Base-by-base conservation (phyloP, 2,888 invertebrate species). In the Volucella inflata region DNA sequence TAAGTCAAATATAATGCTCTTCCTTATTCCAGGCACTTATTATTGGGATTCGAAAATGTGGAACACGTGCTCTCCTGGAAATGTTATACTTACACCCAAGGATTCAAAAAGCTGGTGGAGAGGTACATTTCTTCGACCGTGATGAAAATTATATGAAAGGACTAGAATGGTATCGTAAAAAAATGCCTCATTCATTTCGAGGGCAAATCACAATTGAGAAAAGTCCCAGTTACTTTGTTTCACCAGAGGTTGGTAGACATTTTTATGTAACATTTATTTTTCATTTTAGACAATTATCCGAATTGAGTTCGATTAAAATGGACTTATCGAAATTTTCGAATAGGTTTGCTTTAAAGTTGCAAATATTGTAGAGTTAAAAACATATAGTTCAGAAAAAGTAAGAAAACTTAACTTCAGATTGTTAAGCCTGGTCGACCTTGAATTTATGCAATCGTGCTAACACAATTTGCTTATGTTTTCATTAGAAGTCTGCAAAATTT, bases 141-240 rank as follows among this genome's bases (percentile, higher is more conserved):
- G 97, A 97, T 90, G 97, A 97, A 89, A 98, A 98, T 92, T 99
- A 98, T 92, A 94, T 95, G 70, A 94, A 95, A 87, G 99, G 99
- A 0, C 93, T 98, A 80, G 98, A 98, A 84, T 99, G 99, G 99
- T 99, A 99, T 92, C 93, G 97, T 81, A 95, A 95, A 90, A 97
- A 97, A 91, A 98, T 99, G 98, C 98, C 98, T 11, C 95, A 96
- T 90, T 97, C 98, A 1, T 97, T 96, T 92, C 95, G 95, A 87
- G 97, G 97, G 53, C 98, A 98, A 92, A 96, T 98, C 88, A 98
- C 98, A 74, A 97, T 98, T 89, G 99, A 99, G 92, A 99, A 99
- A 93, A 98, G 98, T 89, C 99, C 99, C 6, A 98, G 98, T 89
- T 99, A 99, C 93, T 99, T 99, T 93, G 97, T 98, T 57, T 98